Evolutionary conservation across 1,140 invertebrate species (phyloP).

Genomic region (Ericerus pela): DNA sequence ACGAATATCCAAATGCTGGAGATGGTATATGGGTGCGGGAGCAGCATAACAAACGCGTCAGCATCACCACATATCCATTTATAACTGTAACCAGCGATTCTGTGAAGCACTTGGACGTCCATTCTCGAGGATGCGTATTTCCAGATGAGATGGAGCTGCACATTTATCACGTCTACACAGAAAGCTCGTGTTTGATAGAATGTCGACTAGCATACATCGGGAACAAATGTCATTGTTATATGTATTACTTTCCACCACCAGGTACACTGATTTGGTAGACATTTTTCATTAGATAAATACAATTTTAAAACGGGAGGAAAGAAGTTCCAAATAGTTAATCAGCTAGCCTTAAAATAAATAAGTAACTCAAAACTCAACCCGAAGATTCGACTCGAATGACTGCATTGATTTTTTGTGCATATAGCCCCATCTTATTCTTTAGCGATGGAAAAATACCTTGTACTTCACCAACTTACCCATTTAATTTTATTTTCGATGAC

Average conservation of each 20-base stretch:
- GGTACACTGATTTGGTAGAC: too few relatives aligned
- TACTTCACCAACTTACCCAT: too few relatives aligned
- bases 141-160: conserved; percentile 19
- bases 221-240: conserved; percentile 17
- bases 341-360: neutral
- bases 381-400: too few relatives aligned
- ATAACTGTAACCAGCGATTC: conserved; percentile 19
- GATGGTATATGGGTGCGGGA: conserved; percentile 18
- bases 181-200: conserved; percentile 21
- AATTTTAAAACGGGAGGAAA: too few relatives aligned
- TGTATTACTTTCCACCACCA: conserved; percentile 19
- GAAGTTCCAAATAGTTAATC: too few relatives aligned
- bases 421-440: too few relatives aligned
- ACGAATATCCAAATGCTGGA: conserved; percentile 21
- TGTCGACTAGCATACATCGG: conserved; percentile 19
- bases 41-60: neutral
- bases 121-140: conserved; percentile 19
- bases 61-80: conserved; percentile 17
- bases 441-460: too few relatives aligned
- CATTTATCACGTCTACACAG: conserved; percentile 22
- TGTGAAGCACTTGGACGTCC: conserved; percentile 16
- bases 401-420: too few relatives aligned
- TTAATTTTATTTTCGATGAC: too few relatives aligned
- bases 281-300: too few relatives aligned
- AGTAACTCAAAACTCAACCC: too few relatives aligned